These are phyloP conservation scores for Patella depressa DNA, from an alignment of 2,888 invertebrate species.

Conservation along the genomic window DNA sequence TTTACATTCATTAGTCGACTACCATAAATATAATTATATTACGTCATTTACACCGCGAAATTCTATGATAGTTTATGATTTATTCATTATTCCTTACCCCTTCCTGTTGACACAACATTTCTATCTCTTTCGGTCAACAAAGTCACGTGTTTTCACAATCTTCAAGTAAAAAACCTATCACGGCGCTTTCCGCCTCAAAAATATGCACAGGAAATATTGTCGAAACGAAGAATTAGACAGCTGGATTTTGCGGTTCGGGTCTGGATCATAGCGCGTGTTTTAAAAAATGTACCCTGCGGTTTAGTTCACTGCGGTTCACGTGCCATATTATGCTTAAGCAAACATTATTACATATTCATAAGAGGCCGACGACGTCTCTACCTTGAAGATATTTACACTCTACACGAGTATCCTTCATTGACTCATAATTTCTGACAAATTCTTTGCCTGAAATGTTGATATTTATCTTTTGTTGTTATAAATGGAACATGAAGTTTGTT, in stretches of 20 bases:
- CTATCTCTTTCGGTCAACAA: neutral
- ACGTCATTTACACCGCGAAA: conserved; percentile 1
- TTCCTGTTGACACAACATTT: conserved; percentile 3
- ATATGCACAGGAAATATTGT: neutral
- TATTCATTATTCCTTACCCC: neutral
- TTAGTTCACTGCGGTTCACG: neutral
- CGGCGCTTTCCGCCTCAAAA: neutral
- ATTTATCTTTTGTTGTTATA: neutral
- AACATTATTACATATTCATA: conserved; percentile 8
- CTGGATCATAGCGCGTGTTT: conserved; percentile 1
- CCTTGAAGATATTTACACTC: conserved; percentile 6
- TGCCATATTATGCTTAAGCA: neutral
- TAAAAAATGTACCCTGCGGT: conserved; percentile 6
- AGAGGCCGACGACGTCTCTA: neutral
- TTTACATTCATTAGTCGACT: no score
- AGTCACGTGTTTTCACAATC: neutral
- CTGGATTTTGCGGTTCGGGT: neutral
- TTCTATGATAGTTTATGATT: neutral
- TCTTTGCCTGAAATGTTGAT: neutral
- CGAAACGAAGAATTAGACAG: neutral
- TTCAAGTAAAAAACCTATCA: neutral
- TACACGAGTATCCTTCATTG: neutral
- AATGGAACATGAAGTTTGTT: conserved; percentile 8
- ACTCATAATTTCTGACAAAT: conserved; percentile 11
- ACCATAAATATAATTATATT: neutral